phyloP scores from a whole-genome alignment of 2,888 invertebrate genomes.

The Drosophila tanythrix region DNA sequence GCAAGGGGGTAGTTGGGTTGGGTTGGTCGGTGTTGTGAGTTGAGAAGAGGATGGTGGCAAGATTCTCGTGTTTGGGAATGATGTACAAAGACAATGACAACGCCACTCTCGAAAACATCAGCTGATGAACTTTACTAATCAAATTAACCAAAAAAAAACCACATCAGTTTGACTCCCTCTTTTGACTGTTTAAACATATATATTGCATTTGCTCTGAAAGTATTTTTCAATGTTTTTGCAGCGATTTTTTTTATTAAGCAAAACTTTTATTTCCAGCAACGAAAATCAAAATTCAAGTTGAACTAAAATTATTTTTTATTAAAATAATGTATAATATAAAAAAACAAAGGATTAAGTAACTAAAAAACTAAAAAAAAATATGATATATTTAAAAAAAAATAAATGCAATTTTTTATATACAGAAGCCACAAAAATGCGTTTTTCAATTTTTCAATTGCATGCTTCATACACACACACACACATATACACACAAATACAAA shows the following conservation, averaged over 20 bases:
- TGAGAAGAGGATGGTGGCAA: constrained; percentile 4
- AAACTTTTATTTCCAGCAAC: constrained; percentile 54
- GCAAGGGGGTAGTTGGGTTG: not conserved
- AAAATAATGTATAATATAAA: constrained; percentile 41
- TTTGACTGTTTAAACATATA: constrained; percentile 9
- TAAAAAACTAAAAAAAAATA: constrained; percentile 45
- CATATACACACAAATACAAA: constrained; percentile 5
- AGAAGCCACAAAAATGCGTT: constrained; percentile 69
- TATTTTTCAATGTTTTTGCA: constrained; percentile 29
- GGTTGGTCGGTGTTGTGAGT: not conserved
- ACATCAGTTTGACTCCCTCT: not conserved
- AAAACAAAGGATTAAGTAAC: constrained; percentile 38
- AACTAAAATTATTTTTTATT: constrained; percentile 40
- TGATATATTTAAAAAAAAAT: constrained; percentile 43
- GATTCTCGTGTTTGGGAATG: not conserved
- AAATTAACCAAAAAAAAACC: constrained; percentile 76
- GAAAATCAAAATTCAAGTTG: constrained; percentile 60
- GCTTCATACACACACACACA: constrained; percentile 34
- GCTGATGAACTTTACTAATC: constrained; percentile 59
- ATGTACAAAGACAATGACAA: constrained; percentile 18
- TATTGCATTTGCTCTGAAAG: constrained; percentile 56
- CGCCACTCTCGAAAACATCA: constrained; percentile 16
- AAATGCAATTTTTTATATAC: constrained; percentile 73
- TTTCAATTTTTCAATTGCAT: constrained; percentile 65
- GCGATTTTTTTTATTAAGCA: constrained; percentile 6